Conservation (phyloP, 2,113 vertebrate species). For the Sander vitreus region DNA sequence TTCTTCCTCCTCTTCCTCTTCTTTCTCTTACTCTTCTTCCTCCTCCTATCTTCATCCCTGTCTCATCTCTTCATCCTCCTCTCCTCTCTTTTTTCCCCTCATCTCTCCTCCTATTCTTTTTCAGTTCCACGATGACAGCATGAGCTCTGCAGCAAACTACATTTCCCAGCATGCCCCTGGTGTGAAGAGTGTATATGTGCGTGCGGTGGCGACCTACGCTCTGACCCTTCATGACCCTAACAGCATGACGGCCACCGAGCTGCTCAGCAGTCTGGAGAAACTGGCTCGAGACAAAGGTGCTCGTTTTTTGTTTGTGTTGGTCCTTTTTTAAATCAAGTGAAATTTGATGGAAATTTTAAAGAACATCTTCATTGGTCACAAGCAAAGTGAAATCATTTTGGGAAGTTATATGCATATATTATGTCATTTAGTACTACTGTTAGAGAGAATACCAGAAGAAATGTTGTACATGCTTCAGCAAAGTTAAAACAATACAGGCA, state of each 20-base stretch:
- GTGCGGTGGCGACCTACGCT: constrained; percentile 88
- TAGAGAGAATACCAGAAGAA: too few species aligned
- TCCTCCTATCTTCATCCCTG: background rate
- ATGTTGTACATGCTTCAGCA: too few species aligned
- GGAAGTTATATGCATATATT: too few species aligned
- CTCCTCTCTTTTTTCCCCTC: background rate
- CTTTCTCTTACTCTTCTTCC: background rate
- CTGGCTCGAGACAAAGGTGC: constrained; percentile 82
- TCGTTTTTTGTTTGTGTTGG: background rate
- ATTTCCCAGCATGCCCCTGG: constrained; percentile 77
- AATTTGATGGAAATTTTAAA: too few species aligned
- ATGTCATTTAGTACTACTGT: too few species aligned
- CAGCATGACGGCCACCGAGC: background rate
- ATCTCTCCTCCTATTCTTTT: background rate
- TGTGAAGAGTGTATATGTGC: constrained; percentile 86
- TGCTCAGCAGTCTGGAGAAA: constrained; percentile 79
- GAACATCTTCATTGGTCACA: too few species aligned
- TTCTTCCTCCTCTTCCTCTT: background rate
- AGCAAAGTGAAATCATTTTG: too few species aligned
- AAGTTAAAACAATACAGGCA: too few species aligned
- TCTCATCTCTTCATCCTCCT: too few species aligned
- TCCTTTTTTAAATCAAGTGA: too few species aligned
- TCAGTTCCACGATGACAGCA: constrained; percentile 85
- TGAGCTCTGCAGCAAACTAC: constrained; percentile 83
- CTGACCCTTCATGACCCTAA: constrained; percentile 82